Base-by-base conservation (phyloP, 2,113 vertebrate genomes). In the Felis catus region DNA sequence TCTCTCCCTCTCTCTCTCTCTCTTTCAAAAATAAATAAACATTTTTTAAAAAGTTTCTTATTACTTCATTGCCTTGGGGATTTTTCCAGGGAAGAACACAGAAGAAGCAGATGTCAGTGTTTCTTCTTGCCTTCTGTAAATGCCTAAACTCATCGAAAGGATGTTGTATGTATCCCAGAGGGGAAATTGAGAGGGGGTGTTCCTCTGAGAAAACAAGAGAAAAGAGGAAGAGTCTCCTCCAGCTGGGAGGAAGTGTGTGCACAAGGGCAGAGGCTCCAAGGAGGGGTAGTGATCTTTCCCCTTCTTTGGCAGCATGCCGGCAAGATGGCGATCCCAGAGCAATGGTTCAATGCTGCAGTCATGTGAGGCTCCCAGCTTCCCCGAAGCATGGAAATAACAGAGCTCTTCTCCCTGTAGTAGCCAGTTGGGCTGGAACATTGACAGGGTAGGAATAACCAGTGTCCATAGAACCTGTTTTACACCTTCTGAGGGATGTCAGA, bases 81-180 rank as follows among this genome's bases (percentile, higher is more conserved):
- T 16, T 86, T 80, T 93, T 88, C 88, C 45, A 91, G 63, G 61
- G 4, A 58, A 80, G 51, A 91, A 86, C 45, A 61, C 65, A 55
- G 80, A 93, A 71, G 66, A 76, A 70, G 65, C 93, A 91, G 91
- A 88, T 95, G 74, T 92, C 82, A 70, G 0, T 87, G 65, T 53
- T 95, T 95, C 71, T 83, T 70, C 70, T 96, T 94, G 87, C 83
- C 39, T 92, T 87, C 80, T 95, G 31, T 58, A 86, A 94, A 68
- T 51, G 27, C 29, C 29, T 63, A 55, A 73, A 39, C 11, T 87
- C n/a, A 19, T 36, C 15, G 13, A 81, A 81, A 4, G 23, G 55
- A 51, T 87, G 25, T 39, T 61, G 36, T 41, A 39, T n/a, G 23
- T 11, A 51, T 91, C 51, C 68, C 39, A 53, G 71, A 65, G 45